Percentiles rank a stretch among this genome's conserved stretches.
Conservation (phyloP, 2,888 invertebrate species). For the Drosophila merina region DNA sequence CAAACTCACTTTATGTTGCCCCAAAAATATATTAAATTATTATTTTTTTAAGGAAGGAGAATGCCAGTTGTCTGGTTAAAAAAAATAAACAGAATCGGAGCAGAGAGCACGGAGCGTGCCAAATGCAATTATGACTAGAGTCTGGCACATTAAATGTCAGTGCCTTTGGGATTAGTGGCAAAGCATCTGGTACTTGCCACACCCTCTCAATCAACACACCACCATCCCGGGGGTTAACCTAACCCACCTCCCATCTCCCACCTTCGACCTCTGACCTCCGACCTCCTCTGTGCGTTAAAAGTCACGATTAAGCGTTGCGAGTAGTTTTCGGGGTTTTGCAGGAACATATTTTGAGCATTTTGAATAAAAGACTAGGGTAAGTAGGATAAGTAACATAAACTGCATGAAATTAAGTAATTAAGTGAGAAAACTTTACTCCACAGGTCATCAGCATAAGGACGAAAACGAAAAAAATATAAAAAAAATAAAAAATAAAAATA, state of each 20-base stretch:
- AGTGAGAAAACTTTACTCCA: constrained; percentile 66
- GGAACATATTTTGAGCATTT: too few species aligned
- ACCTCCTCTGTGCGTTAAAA: constrained; percentile 60
- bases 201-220: not conserved
- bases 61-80: constrained; percentile 60
- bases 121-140: constrained; percentile 61
- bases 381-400: constrained; percentile 22
- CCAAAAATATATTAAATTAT: too few species aligned
- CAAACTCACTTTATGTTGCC: constrained; percentile 23
- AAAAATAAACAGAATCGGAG: constrained; percentile 20
- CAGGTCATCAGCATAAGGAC: constrained; percentile 7
- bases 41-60: too few species aligned
- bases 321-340: too few species aligned
- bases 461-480: not conserved
- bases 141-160: constrained; percentile 57
- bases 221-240: too few species aligned
- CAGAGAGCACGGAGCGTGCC: constrained; percentile 35
- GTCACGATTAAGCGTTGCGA: constrained; percentile 64
- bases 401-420: constrained; percentile 83
- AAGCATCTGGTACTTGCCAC: constrained; percentile 39
- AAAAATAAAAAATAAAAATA: not conserved
- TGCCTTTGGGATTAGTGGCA: constrained; percentile 55
- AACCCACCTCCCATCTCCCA: not conserved
- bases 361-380: too few species aligned
- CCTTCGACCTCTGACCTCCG: too few species aligned